phyloP scores from a whole-genome alignment of 2,888 invertebrate genomes.

The Ectemnius continuus region DNA sequence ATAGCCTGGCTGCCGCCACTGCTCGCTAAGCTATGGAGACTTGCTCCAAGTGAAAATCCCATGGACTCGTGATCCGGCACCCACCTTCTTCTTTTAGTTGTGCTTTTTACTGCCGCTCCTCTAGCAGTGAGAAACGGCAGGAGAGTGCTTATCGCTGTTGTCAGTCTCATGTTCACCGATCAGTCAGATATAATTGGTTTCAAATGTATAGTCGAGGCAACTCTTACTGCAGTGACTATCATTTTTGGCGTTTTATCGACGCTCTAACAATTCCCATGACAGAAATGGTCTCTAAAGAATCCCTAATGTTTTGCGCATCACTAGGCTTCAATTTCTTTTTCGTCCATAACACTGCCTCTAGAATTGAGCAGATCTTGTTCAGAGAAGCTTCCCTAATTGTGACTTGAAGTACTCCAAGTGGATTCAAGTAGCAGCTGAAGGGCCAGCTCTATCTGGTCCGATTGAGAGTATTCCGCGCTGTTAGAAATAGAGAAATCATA shows the following conservation, averaged over 20 bases:
- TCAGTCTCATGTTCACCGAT: constrained; percentile 49
- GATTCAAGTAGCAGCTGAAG: neutral
- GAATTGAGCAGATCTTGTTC: too few relatives aligned
- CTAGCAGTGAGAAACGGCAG: constrained; percentile 14
- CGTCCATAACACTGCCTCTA: too few relatives aligned
- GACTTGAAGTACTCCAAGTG: neutral
- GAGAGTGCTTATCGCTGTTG: constrained; percentile 43
- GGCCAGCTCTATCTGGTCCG: neutral
- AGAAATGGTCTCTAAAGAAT: too few relatives aligned
- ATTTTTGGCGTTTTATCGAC: too few relatives aligned
- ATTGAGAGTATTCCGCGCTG: neutral
- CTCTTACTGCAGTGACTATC: constrained; percentile 19
- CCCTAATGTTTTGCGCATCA: too few relatives aligned
- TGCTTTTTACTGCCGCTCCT: constrained; percentile 16
- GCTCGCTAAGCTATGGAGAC: neutral
- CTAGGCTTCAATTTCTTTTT: too few relatives aligned
- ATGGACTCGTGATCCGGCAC: constrained; percentile 8
- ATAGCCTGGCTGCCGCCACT: too few relatives aligned
- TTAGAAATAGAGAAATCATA: constrained; percentile 26
- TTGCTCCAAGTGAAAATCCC: constrained; percentile 7
- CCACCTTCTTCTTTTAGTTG: constrained; percentile 17
- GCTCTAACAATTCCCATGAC: too few relatives aligned
- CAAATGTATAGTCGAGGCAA: constrained; percentile 31
- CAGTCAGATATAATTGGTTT: constrained; percentile 51
- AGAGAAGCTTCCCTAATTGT: too few relatives aligned